These are phyloP conservation scores for Drosophila neocordata DNA, from an alignment of 1,140 invertebrate genomes.

Conservation along the genomic window DNA sequence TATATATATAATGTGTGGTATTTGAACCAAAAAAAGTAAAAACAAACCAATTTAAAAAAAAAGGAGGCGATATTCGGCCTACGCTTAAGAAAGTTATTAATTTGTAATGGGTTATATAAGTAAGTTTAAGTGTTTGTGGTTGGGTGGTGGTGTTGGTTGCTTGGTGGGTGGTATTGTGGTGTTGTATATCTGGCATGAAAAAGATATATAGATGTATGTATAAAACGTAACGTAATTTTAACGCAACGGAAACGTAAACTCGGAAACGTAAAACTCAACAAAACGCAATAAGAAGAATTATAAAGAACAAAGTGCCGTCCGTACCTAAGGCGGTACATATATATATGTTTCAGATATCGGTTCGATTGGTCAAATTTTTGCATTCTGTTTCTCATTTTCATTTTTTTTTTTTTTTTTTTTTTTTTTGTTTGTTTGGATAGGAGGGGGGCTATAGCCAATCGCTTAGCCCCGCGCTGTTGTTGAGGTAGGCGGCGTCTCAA, in stretches of 20 bases:
- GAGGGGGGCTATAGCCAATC: not conserved
- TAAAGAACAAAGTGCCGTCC: conserved; percentile 76
- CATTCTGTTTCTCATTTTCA: too few species aligned
- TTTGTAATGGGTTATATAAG: conserved; percentile 53
- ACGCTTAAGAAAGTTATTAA: conserved; percentile 31
- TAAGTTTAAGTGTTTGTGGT: conserved; percentile 30
- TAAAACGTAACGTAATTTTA: conserved; percentile 69
- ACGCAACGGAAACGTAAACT: conserved; percentile 77
- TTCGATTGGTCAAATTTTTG: not conserved
- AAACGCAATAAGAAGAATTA: conserved; percentile 78
- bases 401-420: not conserved
- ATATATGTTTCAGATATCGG: conserved; percentile 38
- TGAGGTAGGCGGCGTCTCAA: conserved; percentile 20
- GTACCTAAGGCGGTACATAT: conserved; percentile 70
- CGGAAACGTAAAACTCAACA: conserved; percentile 76
- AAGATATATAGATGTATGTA: conserved; percentile 37
- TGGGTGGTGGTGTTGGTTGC: conserved; percentile 1
- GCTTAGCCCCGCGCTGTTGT: not conserved
- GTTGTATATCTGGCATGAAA: conserved; percentile 36
- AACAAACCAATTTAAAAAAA: conserved; percentile 24
- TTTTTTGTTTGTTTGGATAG: not conserved
- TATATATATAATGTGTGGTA: conserved; percentile 14
- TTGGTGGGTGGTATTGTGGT: not conserved
- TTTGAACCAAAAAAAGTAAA: conserved; percentile 34
- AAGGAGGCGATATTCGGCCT: conserved; percentile 30